Conservation (phyloP, 1,140 invertebrate species). For the Ectropis grisescens region DNA sequence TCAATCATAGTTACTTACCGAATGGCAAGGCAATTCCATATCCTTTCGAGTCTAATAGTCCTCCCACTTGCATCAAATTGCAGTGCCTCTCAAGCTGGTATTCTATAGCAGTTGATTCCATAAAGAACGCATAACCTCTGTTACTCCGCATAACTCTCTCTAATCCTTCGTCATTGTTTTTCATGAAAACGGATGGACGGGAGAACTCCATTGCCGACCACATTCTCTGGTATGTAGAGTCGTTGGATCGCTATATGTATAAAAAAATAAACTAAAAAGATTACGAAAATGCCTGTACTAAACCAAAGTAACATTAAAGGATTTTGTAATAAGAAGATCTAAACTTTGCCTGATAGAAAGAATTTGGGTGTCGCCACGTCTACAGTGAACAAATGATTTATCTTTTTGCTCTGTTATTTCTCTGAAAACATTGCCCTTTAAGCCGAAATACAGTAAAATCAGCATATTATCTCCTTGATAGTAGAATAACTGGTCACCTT, state of each 20-base stretch:
- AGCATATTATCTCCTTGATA: no score
- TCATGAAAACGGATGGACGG: slow-evolving; percentile 85
- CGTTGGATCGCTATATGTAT: slow-evolving; percentile 73
- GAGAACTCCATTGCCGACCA: slow-evolving; percentile 87
- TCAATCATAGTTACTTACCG: no score
- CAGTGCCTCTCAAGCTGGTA: slow-evolving; percentile 84
- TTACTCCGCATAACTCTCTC: slow-evolving; percentile 80
- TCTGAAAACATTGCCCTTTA: no score
- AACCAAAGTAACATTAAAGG: neutral
- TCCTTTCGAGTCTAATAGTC: slow-evolving; percentile 84
- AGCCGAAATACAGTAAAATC: no score
- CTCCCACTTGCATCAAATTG: slow-evolving; percentile 82
- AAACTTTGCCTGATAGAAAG: neutral
- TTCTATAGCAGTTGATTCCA: slow-evolving; percentile 88
- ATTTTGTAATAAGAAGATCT: neutral
- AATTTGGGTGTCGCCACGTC: no score
- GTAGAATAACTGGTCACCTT: no score
- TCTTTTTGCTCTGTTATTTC: no score
- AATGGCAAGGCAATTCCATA: slow-evolving; percentile 85
- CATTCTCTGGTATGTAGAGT: slow-evolving; percentile 80
- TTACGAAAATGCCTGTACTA: slow-evolving; percentile 1
- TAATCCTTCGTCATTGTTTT: slow-evolving; percentile 86
- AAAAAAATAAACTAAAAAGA: neutral
- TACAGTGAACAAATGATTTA: no score
- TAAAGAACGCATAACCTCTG: slow-evolving; percentile 82